Conservation (phyloP, 2,797 vertebrate species). For the Channallabes apus region DNA sequence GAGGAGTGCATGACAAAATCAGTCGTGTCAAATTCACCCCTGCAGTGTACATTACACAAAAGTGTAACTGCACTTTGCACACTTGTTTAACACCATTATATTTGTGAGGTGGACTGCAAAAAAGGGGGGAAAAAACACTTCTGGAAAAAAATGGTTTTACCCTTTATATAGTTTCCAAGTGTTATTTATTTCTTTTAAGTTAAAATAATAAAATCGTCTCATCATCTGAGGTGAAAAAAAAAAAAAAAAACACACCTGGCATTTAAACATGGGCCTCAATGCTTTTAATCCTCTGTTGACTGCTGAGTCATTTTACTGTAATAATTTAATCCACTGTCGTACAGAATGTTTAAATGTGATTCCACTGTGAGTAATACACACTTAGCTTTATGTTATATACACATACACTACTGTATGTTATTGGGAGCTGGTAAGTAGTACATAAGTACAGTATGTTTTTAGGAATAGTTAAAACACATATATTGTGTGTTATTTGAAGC, state of each 20-base stretch:
- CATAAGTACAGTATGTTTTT: too few species aligned
- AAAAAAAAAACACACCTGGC: background rate
- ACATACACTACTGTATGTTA: too few species aligned
- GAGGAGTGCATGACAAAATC: constrained; percentile 17
- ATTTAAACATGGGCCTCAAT: background rate
- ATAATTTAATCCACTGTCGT: background rate
- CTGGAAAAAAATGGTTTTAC: background rate
- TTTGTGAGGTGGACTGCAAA: background rate
- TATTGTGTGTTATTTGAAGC: too few species aligned
- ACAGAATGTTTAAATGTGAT: background rate
- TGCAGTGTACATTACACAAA: constrained; percentile 10
- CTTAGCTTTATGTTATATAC: too few species aligned
- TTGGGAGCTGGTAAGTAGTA: too few species aligned
- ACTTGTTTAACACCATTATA: constrained; percentile 16
- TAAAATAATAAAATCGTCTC: background rate
- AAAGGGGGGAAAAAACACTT: background rate
- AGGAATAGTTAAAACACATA: too few species aligned
- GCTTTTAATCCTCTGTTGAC: too few species aligned
- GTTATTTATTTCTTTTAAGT: too few species aligned
- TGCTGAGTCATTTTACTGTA: background rate
- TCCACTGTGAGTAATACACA: too few species aligned
- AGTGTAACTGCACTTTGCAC: constrained; percentile 2
- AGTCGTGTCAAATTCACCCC: constrained; percentile 20
- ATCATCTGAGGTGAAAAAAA: background rate
- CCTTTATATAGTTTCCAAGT: background rate